These are phyloP conservation scores for Macrophya annulata DNA, from an alignment of 2,888 invertebrate species.

Conservation along the genomic window DNA sequence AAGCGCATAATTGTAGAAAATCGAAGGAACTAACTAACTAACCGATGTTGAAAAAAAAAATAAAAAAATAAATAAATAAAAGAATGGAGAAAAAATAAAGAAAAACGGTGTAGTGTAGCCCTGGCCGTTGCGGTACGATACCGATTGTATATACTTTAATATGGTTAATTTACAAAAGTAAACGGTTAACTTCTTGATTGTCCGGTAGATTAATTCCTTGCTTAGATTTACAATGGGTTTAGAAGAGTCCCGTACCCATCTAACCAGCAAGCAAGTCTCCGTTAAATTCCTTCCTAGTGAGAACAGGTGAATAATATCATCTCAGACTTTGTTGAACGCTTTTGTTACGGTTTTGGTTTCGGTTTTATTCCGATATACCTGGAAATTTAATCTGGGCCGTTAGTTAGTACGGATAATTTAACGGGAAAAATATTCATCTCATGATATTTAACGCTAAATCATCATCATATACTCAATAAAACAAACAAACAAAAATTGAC, in stretches of 20 bases:
- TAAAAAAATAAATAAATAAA: neutral
- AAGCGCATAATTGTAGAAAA: conserved; percentile 10
- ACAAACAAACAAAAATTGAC: neutral
- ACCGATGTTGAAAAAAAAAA: neutral
- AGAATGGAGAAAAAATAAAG: too few species aligned
- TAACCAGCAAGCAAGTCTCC: neutral
- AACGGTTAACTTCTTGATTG: neutral
- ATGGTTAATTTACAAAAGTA: neutral
- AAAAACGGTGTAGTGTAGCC: too few species aligned
- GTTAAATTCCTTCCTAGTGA: too few species aligned
- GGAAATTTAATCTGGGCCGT: conserved; percentile 1
- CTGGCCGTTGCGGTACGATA: neutral
- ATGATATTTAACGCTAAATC: neutral
- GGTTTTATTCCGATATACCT: conserved; percentile 15
- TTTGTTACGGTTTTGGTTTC: conserved; percentile 20
- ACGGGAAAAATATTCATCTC: neutral
- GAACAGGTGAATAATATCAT: conserved; percentile 16
- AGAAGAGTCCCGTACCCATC: neutral
- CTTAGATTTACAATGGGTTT: conserved; percentile 10
- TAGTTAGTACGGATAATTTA: conserved; percentile 3
- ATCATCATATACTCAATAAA: neutral
- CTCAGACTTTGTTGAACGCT: conserved; percentile 1
- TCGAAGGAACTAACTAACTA: neutral
- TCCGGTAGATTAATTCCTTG: conserved; percentile 4
- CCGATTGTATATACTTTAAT: neutral